phyloP scores from a whole-genome alignment of 2,888 invertebrate species.

The Phengaris arion region DNA sequence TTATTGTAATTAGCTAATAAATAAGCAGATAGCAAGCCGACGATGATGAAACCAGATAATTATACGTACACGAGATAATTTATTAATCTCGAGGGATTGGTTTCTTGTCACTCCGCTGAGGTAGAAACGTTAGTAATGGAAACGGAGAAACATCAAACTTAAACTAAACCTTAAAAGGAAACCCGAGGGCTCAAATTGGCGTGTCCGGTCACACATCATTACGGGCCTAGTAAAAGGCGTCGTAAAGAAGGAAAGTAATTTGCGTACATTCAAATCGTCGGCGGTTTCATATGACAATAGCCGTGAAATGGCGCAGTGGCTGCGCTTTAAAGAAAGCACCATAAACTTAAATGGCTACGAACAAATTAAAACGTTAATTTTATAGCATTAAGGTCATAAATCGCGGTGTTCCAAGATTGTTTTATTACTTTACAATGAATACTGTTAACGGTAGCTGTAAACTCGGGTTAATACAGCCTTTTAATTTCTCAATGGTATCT shows the following conservation, averaged over 20 bases:
- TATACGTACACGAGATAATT: conserved; percentile 14
- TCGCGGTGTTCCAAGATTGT: conserved; percentile 56
- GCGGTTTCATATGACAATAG: conserved; percentile 55
- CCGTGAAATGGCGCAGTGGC: conserved; percentile 70
- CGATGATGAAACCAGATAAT: conserved; percentile 22
- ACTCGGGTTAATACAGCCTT: conserved; percentile 37
- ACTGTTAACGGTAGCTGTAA: conserved; percentile 63
- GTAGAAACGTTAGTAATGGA: conserved; percentile 20
- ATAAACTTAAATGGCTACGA: conserved; percentile 64
- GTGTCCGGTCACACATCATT: conserved; percentile 28
- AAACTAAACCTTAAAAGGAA: conserved; percentile 12
- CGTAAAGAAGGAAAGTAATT: conserved; percentile 73
- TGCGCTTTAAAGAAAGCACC: conserved; percentile 55
- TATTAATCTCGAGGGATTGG: conserved; percentile 18
- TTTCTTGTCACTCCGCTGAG: conserved; percentile 14
- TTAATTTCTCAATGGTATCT: conserved; percentile 40
- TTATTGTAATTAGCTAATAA: conserved; percentile 8
- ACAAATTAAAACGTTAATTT: conserved; percentile 75
- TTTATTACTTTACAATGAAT: conserved; percentile 65
- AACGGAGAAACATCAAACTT: background rate
- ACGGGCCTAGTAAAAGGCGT: conserved; percentile 47
- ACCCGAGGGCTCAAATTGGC: background rate
- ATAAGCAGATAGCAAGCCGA: background rate
- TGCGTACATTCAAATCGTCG: conserved; percentile 57
- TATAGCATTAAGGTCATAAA: conserved; percentile 69